Evolutionary conservation across 2,888 invertebrate species (phyloP).

Genomic region (Dolichopus griseipennis): DNA sequence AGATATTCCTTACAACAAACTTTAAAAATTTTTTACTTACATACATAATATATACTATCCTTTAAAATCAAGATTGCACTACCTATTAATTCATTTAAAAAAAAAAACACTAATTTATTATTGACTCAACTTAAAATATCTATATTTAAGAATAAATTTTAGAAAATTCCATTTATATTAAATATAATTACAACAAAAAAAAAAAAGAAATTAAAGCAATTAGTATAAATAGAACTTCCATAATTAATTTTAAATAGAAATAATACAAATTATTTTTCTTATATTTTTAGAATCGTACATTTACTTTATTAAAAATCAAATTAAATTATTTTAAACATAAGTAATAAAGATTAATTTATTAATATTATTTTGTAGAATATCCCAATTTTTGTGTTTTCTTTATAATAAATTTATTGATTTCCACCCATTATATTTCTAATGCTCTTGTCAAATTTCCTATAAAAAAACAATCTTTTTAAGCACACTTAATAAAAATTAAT

Average conservation of each 20-base stretch:
- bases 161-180: too few relatives aligned
- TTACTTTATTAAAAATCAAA: not conserved
- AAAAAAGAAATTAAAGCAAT: not conserved
- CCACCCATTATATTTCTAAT: slow-evolving; percentile 52
- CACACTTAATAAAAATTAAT: slow-evolving; percentile 14
- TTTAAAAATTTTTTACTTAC: not conserved
- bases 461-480: slow-evolving; percentile 29
- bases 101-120: not conserved
- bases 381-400: not conserved
- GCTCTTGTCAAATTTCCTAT: slow-evolving; percentile 58
- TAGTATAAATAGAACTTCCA: not conserved
- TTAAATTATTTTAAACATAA: not conserved
- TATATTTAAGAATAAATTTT: not conserved
- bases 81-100: not conserved
- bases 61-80: not conserved
- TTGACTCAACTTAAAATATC: not conserved
- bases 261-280: not conserved
- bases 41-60: not conserved
- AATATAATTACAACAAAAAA: too few relatives aligned
- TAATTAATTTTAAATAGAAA: not conserved
- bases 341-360: not conserved
- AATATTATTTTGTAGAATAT: slow-evolving; percentile 4
- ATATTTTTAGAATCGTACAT: not conserved
- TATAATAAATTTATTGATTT: slow-evolving; percentile 18
- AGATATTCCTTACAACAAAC: not conserved